Evolutionary conservation across 2,113 vertebrate species (phyloP).

Genomic region (Larimichthys crocea): DNA sequence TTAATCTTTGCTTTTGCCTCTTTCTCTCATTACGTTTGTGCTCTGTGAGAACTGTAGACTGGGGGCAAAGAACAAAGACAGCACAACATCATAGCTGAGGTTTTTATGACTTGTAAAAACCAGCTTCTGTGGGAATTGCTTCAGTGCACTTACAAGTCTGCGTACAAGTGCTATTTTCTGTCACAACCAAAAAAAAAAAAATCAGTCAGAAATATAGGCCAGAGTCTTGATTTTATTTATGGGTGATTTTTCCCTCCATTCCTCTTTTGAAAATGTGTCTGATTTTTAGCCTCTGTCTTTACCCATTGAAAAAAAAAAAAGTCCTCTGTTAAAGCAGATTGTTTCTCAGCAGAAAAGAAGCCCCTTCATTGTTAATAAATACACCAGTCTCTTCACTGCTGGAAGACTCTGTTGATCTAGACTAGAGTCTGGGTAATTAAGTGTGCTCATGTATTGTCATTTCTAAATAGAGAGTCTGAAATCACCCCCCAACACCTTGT

Average conservation of each 20-base stretch:
- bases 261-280: constrained; percentile 50
- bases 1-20: constrained; percentile 48
- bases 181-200: constrained; percentile 64
- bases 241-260: constrained; percentile 58
- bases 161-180: constrained; percentile 61
- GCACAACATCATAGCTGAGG: constrained; percentile 67
- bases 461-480: constrained; percentile 79
- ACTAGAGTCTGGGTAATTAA: constrained; percentile 79
- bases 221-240: constrained; percentile 65
- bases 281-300: constrained; percentile 57
- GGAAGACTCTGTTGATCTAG: constrained; percentile 82
- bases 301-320: constrained; percentile 33
- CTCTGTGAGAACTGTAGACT: constrained; percentile 51
- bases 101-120: constrained; percentile 72
- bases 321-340: constrained; percentile 62
- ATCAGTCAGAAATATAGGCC: constrained; percentile 75
- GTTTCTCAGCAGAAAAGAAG: constrained; percentile 70
- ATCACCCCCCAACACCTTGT: constrained; percentile 76
- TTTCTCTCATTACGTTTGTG: constrained; percentile 53
- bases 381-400: constrained; percentile 70
- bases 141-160: constrained; percentile 65
- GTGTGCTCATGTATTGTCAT: constrained; percentile 81
- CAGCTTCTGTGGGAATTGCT: constrained; percentile 68
- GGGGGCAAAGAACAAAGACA: constrained; percentile 68
- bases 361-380: constrained; percentile 79